Conservation (phyloP, 2,113 vertebrate species). For the Morone saxatilis region DNA sequence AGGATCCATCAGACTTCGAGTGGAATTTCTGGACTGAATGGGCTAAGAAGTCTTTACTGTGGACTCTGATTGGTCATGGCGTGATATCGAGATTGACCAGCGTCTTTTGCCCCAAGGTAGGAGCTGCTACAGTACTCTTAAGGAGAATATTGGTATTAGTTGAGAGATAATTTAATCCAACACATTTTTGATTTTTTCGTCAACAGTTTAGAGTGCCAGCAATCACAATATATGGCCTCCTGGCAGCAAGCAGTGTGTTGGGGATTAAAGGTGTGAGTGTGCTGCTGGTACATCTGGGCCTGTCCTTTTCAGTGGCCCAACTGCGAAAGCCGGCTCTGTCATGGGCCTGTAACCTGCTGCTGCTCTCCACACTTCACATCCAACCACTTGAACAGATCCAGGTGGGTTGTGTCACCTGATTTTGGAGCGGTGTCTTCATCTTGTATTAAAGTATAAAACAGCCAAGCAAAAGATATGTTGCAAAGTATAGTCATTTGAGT, state of each 20-base stretch:
- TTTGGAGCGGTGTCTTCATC: background rate
- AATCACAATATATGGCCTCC: constrained; percentile 88
- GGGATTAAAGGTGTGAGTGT: constrained; percentile 87
- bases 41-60: constrained; percentile 88
- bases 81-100: constrained; percentile 86
- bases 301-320: constrained; percentile 90
- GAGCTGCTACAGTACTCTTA: background rate
- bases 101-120: constrained; percentile 87
- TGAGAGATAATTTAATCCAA: background rate
- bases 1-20: constrained; percentile 95
- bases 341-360: constrained; percentile 89
- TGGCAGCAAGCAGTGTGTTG: constrained; percentile 88
- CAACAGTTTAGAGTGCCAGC: constrained; percentile 87
- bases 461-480: background rate
- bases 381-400: constrained; percentile 89
- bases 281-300: constrained; percentile 87
- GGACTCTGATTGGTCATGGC: constrained; percentile 90
- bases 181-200: constrained; percentile 5
- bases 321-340: constrained; percentile 85
- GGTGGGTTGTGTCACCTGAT: constrained; percentile 77
- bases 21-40: constrained; percentile 97
- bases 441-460: background rate
- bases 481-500: too few relatives aligned
- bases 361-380: constrained; percentile 89
- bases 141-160: background rate